These are phyloP conservation scores for Phalanger gymnotis DNA, from an alignment of 2,797 vertebrate species.

Conservation along the genomic window DNA sequence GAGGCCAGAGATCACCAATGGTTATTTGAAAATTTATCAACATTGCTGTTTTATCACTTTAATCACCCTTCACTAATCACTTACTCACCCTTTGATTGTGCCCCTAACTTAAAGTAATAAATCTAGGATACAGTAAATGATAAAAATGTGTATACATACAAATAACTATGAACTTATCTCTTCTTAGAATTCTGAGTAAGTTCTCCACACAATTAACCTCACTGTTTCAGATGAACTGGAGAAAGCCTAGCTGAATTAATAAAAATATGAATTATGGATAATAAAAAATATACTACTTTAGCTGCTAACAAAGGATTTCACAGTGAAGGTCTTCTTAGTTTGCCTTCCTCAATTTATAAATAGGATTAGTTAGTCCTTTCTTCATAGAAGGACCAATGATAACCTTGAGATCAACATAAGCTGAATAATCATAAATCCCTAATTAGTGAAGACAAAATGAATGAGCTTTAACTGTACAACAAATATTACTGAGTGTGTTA, in stretches of 20 bases:
- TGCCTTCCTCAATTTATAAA: constrained; percentile 45
- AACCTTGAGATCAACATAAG: constrained; percentile 25
- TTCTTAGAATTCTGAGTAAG: constrained; percentile 19
- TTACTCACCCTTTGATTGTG: not conserved
- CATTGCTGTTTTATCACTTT: not conserved
- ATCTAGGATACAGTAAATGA: not conserved
- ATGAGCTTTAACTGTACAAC: not conserved
- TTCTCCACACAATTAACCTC: not conserved
- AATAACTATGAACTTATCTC: constrained; percentile 3
- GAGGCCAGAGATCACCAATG: not conserved
- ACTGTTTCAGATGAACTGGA: constrained; percentile 51
- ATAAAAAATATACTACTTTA: not conserved
- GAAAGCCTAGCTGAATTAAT: constrained; percentile 18
- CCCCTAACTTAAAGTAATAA: not conserved
- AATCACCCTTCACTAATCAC: not conserved
- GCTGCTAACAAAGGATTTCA: constrained; percentile 26
- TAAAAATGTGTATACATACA: constrained; percentile 14
- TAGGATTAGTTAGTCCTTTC: constrained; percentile 32
- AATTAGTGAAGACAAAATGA: not conserved
- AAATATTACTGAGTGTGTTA: not conserved
- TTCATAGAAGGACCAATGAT: constrained; percentile 25
- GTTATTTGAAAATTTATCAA: not conserved
- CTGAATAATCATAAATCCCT: constrained; percentile 19
- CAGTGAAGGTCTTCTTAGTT: constrained; percentile 36
- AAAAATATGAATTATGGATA: not conserved